Evolutionary conservation across 2,797 vertebrate genomes (phyloP).

Genomic region (Coregonus suidteri): DNA sequence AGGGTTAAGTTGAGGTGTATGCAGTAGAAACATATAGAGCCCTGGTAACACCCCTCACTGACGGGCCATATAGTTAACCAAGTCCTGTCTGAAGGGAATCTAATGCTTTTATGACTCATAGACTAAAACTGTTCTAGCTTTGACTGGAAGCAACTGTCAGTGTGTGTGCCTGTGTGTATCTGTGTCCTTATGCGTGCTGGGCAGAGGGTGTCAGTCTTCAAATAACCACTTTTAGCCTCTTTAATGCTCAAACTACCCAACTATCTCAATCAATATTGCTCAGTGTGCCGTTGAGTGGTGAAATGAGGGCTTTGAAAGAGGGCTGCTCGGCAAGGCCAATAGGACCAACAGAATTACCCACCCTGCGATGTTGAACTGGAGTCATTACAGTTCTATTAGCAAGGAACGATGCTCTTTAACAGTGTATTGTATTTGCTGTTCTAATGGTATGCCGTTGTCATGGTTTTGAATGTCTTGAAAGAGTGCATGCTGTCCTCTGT

Average conservation of each 20-base stretch:
- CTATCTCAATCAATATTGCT: not conserved
- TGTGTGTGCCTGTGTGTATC: not conserved
- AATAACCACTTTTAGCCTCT: not conserved
- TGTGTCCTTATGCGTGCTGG: constrained; percentile 8
- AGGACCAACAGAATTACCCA: not conserved
- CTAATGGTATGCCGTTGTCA: not conserved
- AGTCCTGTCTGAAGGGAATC: not conserved
- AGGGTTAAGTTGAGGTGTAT: too few species aligned
- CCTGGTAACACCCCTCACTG: not conserved
- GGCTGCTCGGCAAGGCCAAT: not conserved
- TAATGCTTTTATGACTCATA: not conserved
- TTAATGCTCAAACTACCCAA: not conserved
- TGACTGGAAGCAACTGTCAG: not conserved
- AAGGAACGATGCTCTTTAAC: not conserved
- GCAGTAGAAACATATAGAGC: not conserved
- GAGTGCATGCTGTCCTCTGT: not conserved
- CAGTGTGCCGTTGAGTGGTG: not conserved
- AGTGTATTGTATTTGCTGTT: not conserved
- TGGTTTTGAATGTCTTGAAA: not conserved
- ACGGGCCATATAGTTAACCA: not conserved
- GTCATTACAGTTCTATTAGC: not conserved
- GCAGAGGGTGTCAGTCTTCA: constrained; percentile 13
- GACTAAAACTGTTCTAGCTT: not conserved
- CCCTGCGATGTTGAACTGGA: not conserved
- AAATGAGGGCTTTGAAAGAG: not conserved